phyloP scores from a whole-genome alignment of 2,888 invertebrate genomes.

The Amiota mariae region DNA sequence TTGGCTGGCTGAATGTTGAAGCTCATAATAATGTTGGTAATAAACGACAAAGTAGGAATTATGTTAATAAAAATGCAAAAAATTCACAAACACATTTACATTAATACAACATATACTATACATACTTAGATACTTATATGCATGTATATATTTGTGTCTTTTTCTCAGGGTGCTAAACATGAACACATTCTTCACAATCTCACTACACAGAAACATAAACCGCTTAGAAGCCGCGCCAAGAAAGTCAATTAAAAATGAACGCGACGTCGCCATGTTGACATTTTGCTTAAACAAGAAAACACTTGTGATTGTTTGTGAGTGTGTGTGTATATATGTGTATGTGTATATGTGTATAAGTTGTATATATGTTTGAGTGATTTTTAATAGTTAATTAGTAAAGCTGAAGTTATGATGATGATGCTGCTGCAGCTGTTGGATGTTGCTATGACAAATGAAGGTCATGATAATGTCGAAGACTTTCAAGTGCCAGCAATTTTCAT shows the following conservation, averaged over 20 bases:
- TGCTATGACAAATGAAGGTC: not conserved
- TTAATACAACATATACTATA: too few relatives aligned
- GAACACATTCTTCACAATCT: not conserved
- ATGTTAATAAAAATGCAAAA: constrained; percentile 19
- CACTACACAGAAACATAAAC: not conserved
- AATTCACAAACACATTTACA: not conserved
- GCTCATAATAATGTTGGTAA: too few relatives aligned
- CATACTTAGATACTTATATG: not conserved
- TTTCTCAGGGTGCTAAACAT: not conserved
- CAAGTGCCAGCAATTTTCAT: too few relatives aligned
- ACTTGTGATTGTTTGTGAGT: not conserved
- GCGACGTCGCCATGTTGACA: not conserved
- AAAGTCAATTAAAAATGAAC: constrained; percentile 19
- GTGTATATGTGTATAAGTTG: constrained; percentile 7
- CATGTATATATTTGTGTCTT: not conserved
- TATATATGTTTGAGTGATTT: not conserved
- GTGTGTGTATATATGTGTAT: not conserved
- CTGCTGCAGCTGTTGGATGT: not conserved
- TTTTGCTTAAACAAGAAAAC: not conserved
- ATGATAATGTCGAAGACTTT: too few relatives aligned
- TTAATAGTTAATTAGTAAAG: not conserved
- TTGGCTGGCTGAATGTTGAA: too few relatives aligned
- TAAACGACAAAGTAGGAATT: constrained; percentile 16
- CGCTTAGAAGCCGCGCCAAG: not conserved
- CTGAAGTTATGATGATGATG: not conserved